Evolutionary conservation across 2,888 invertebrate genomes (phyloP).

Genomic region (Incurvaria masculella): DNA sequence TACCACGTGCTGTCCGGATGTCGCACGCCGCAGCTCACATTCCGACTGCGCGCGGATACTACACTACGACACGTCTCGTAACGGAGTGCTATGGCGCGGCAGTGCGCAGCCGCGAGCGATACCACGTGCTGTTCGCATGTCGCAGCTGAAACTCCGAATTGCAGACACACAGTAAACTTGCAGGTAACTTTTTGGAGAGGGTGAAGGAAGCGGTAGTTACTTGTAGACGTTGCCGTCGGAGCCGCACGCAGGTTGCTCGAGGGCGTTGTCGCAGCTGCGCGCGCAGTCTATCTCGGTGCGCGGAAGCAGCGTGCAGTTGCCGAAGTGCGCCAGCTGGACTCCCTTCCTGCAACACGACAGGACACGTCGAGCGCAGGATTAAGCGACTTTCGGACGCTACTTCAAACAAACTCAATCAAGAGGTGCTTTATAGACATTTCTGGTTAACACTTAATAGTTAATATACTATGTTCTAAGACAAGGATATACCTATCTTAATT

Average conservation of each 20-base stretch:
- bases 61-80: conserved; percentile 35
- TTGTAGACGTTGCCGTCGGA: conserved; percentile 84
- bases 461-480: background rate
- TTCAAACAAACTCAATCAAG: no score
- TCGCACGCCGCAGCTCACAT: conserved; percentile 78
- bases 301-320: conserved; percentile 78
- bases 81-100: conserved; percentile 82
- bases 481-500: no score
- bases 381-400: no score
- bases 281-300: conserved; percentile 63
- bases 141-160: conserved; percentile 81
- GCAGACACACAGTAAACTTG: no score
- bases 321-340: conserved; percentile 84
- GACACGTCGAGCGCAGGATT: background rate
- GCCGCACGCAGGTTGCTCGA: conserved; percentile 76
- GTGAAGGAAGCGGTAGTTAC: no score
- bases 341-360: conserved; percentile 60
- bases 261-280: conserved; percentile 56
- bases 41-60: conserved; percentile 51
- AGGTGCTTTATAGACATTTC: no score
- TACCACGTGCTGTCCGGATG: conserved; percentile 85
- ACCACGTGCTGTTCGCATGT: conserved; percentile 88
- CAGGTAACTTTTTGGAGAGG: no score
- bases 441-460: no score
- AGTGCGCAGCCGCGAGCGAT: conserved; percentile 76